Evolutionary conservation across 2,797 vertebrate species (phyloP).

Genomic region (Lepus oiostolus): DNA sequence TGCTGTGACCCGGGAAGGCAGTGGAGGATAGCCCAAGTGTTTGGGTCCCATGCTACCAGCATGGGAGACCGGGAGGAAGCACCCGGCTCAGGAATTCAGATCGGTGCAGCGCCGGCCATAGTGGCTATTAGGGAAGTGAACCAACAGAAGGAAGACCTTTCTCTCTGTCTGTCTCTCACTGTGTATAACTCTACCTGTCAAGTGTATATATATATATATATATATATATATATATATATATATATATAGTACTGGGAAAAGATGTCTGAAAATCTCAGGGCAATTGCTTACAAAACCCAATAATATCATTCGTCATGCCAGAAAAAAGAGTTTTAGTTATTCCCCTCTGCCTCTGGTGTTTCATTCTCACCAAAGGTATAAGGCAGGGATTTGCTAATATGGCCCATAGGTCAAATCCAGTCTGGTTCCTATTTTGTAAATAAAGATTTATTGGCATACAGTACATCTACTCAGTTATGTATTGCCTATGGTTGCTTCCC

Average conservation of each 20-base stretch:
- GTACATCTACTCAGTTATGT: background rate
- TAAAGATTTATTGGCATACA: constrained; percentile 57
- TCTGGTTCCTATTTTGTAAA: background rate
- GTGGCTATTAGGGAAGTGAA: too few relatives aligned
- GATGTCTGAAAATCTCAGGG: background rate
- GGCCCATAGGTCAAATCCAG: background rate
- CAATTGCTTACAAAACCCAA: background rate
- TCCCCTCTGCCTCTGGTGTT: background rate
- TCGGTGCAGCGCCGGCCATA: background rate
- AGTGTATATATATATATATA: too few relatives aligned
- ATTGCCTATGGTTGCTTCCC: background rate
- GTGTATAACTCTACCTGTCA: too few relatives aligned
- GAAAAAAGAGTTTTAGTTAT: background rate
- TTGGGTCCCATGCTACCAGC: too few relatives aligned
- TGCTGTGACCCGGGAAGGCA: too few relatives aligned
- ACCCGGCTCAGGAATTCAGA: too few relatives aligned
- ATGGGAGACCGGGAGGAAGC: too few relatives aligned
- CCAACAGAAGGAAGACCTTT: too few relatives aligned
- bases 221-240: too few relatives aligned
- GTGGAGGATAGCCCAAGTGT: too few relatives aligned
- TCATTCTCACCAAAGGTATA: background rate
- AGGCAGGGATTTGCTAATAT: background rate
- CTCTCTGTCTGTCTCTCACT: too few relatives aligned
- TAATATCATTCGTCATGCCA: background rate
- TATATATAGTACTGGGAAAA: background rate